Percentiles rank a stretch among this genome's conserved stretches.
Evolutionary conservation across 2,888 invertebrate genomes (phyloP).

Genomic region (Stratiomys singularior): DNA sequence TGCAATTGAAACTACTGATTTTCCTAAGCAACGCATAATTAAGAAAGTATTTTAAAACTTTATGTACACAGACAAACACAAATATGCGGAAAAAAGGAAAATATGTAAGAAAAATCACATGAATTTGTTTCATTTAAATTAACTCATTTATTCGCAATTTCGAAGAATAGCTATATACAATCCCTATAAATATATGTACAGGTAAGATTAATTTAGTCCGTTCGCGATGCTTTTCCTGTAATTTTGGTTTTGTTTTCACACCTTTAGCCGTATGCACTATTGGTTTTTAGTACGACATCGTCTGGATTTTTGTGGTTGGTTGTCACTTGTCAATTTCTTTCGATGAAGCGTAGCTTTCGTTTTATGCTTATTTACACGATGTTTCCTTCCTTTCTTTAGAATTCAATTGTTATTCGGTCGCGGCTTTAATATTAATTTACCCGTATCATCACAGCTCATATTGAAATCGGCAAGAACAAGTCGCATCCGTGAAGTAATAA

Average conservation of each 20-base stretch:
- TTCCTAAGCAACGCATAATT: slow-evolving; percentile 31
- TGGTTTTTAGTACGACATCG: neutral
- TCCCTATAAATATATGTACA: neutral
- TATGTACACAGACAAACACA: slow-evolving; percentile 30
- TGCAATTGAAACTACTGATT: slow-evolving; percentile 4
- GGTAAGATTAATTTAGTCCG: slow-evolving; percentile 12
- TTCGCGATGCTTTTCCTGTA: neutral
- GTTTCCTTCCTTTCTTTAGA: neutral
- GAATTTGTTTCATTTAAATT: slow-evolving; percentile 24
- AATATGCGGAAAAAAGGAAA: slow-evolving; percentile 19
- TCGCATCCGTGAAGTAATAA: slow-evolving; percentile 91
- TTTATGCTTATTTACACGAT: slow-evolving; percentile 17
- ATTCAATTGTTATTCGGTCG: slow-evolving; percentile 69
- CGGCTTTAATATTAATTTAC: slow-evolving; percentile 93
- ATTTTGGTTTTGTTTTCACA: neutral
- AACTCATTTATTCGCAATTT: slow-evolving; percentile 25
- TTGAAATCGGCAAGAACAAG: slow-evolving; percentile 94
- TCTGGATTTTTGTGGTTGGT: neutral
- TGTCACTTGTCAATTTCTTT: neutral
- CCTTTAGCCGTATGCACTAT: neutral
- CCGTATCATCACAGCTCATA: slow-evolving; percentile 98
- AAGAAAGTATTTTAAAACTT: slow-evolving; percentile 15
- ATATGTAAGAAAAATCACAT: neutral
- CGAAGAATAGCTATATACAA: slow-evolving; percentile 11
- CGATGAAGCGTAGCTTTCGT: neutral